Percentiles rank a stretch among this genome's conserved stretches.
Evolutionary conservation across 2,888 invertebrate species (phyloP).

Genomic region (Anaspis maculata): DNA sequence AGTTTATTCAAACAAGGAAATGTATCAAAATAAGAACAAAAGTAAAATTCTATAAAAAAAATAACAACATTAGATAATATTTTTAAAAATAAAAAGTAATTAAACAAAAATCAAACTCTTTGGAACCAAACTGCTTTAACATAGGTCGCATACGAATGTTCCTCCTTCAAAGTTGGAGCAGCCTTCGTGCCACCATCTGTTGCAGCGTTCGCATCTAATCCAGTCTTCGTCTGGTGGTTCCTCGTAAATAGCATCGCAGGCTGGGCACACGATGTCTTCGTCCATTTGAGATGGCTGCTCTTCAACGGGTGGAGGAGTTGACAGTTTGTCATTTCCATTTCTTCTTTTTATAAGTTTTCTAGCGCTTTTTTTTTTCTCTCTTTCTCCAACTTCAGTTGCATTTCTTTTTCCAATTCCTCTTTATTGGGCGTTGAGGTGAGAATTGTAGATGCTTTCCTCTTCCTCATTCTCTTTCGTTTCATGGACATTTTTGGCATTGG

Average conservation of each 20-base stretch:
- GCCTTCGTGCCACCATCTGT: conserved; percentile 12
- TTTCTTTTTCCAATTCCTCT: conserved; percentile 1
- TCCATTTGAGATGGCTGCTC: not conserved
- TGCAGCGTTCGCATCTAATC: conserved; percentile 10
- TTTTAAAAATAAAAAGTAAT: no score
- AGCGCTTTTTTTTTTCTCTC: not conserved
- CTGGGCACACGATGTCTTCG: conserved; percentile 1
- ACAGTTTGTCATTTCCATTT: not conserved
- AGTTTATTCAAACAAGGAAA: no score
- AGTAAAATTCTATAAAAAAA: no score
- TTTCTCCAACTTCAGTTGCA: not conserved
- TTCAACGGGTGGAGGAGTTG: not conserved
- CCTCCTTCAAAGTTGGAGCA: no score
- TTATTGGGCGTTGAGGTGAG: no score
- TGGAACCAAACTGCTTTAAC: no score
- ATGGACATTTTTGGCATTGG: no score
- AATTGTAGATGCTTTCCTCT: no score
- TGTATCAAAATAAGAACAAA: no score
- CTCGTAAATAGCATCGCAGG: conserved; percentile 4
- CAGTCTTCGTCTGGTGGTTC: conserved; percentile 12
- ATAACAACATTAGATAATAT: no score
- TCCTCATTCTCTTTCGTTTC: no score
- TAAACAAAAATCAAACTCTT: no score
- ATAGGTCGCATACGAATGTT: conserved; percentile 10
- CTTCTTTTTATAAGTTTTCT: not conserved